Percentiles rank a stretch among this genome's conserved stretches.
These are phyloP conservation scores for Lucinisca nassula DNA, from an alignment of 2,888 invertebrate genomes.

Conservation along the genomic window DNA sequence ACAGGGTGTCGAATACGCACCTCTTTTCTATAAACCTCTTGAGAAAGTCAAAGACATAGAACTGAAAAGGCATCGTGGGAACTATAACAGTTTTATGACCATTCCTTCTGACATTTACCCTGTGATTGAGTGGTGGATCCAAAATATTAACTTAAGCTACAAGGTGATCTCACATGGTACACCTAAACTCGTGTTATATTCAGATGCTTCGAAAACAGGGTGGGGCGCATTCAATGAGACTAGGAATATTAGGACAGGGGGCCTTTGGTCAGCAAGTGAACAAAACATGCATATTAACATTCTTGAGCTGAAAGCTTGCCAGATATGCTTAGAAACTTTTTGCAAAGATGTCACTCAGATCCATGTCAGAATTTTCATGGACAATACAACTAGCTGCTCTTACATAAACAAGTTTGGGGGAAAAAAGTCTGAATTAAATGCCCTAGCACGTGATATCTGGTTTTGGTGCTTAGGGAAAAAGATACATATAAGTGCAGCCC, in stretches of 20 bases:
- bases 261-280: slow-evolving; percentile 15
- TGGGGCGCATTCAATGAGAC: slow-evolving; percentile 14
- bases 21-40: too few species aligned
- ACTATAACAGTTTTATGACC: slow-evolving; percentile 34
- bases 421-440: neutral
- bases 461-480: slow-evolving; percentile 29
- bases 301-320: slow-evolving; percentile 41
- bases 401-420: slow-evolving; percentile 40
- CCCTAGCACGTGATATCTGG: slow-evolving; percentile 21
- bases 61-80: slow-evolving; percentile 29
- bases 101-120: neutral
- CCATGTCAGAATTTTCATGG: slow-evolving; percentile 24
- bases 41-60: too few species aligned
- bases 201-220: slow-evolving; percentile 16
- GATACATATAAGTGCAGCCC: slow-evolving; percentile 8
- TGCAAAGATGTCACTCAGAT: slow-evolving; percentile 3
- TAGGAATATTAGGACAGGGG: neutral
- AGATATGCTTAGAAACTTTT: slow-evolving; percentile 4
- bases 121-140: slow-evolving; percentile 50
- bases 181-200: neutral
- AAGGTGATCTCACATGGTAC: slow-evolving; percentile 1
- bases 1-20: too few species aligned
- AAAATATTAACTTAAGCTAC: slow-evolving; percentile 1
- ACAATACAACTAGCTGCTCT: slow-evolving; percentile 36
- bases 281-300: slow-evolving; percentile 35